Conservation (phyloP, 1,140 invertebrate genomes). For the Drosophila oshimai region DNA sequence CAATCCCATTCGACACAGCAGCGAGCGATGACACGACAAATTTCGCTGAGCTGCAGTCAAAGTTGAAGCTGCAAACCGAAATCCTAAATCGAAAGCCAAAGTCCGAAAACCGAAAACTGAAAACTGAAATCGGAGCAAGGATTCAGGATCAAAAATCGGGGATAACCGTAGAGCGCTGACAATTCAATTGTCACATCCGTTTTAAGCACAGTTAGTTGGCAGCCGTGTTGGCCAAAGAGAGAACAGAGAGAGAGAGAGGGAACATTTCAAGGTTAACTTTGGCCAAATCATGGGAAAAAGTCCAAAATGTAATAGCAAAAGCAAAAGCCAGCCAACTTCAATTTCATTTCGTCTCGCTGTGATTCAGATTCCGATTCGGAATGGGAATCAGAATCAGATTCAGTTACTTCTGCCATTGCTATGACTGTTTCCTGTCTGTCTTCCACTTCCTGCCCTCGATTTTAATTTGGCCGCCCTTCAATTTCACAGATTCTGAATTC, state of each 20-base stretch:
- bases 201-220: conserved; percentile 57
- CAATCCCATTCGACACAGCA: conserved; percentile 21
- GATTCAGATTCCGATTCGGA: neutral
- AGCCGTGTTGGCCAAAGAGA: conserved; percentile 1
- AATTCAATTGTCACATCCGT: conserved; percentile 55
- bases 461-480: conserved; percentile 37
- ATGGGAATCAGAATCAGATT: neutral
- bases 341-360: conserved; percentile 19
- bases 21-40: conserved; percentile 44
- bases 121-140: neutral
- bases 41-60: conserved; percentile 39
- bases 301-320: neutral
- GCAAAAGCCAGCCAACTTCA: conserved; percentile 15
- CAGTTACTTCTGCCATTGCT: conserved; percentile 18
- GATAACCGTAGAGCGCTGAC: conserved; percentile 10
- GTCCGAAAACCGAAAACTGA: neutral
- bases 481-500: conserved; percentile 31
- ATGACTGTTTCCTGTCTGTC: conserved; percentile 37
- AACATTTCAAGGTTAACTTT: conserved; percentile 48
- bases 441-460: conserved; percentile 35
- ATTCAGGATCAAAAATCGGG: neutral
- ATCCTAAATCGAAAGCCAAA: neutral
- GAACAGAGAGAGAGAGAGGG: neutral
- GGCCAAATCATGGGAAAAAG: neutral
- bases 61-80: conserved; percentile 26